Evolutionary conservation across 2,113 vertebrate species (phyloP), one percentile per base, ranked within the genome.

Genomic region (Litocranius walleri): DNA sequence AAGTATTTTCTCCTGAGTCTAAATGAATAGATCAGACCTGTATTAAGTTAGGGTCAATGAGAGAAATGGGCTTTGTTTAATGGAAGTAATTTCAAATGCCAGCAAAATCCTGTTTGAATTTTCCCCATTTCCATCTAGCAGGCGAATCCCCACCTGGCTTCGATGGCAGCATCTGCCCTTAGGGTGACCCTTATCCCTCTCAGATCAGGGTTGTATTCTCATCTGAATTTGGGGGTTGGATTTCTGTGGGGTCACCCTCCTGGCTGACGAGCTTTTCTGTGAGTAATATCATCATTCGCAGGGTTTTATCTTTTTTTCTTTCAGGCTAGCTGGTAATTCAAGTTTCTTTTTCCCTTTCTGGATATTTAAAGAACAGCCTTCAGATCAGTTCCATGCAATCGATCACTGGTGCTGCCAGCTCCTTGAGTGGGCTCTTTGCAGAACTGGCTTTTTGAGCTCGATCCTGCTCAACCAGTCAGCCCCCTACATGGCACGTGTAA

Each of bases 31-130:
- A 67, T 82, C 93, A 95, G 77, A 82, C 7, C 54, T 33, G 36
- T 82, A 40, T 84, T 86, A 96, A 96, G 43, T 84, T 52, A 94
- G n/a, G 48, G 12, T 36, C n/a, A 67, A 27, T 3, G 23, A 94
- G 43, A 97, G 85, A 95, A 96, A 95, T 88, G 36, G 59, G 29
- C 15, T 62, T 4, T 84, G 29, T 85, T 90, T 96, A 87, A 92
- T 96, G 78, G 80, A 94, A 90, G 33, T 62, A 48, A 86, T 97
- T 98, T 92, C 74, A 97, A 54, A 85, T 91, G 92, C 27, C 23
- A 33, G 12, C 5, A 52, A 86, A 81, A 14, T 52, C 84, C 45
- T 67, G 57, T 64, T 64, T 62, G 59, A n/a, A 16, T 12, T 88
- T 56, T 56, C 54, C 45, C 27, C 27, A 27, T 71, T 93, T 86